Conservation (phyloP, 2,113 vertebrate genomes). For the Gymnobelideus leadbeateri region DNA sequence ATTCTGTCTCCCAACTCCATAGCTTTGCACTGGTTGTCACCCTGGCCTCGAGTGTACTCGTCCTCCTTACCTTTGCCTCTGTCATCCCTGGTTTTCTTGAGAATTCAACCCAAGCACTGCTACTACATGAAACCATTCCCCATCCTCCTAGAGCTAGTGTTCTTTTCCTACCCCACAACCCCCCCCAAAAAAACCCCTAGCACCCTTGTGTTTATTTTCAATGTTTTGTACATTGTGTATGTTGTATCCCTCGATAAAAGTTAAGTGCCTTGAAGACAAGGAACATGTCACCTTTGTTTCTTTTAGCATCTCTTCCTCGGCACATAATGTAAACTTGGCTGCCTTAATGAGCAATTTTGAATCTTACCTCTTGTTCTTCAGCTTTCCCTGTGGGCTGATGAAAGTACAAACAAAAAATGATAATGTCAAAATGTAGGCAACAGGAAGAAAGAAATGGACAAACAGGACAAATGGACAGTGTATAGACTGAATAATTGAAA, state of each 20-base stretch:
- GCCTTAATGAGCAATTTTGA: not conserved
- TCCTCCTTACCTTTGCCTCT: not conserved
- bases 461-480: not conserved
- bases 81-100: not conserved
- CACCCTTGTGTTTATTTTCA: not conserved
- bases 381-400: not conserved
- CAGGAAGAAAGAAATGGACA: not conserved
- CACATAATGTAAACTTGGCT: not conserved
- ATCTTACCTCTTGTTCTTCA: not conserved
- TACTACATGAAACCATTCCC: not conserved
- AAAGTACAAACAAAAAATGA: constrained; percentile 20
- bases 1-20: not conserved
- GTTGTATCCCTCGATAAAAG: not conserved
- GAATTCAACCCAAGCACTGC: not conserved
- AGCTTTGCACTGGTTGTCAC: not conserved
- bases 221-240: not conserved
- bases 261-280: not conserved
- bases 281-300: not conserved
- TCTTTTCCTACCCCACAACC: not conserved
- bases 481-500: constrained; percentile 22
- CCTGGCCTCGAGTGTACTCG: not conserved
- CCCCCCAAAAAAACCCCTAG: too few species aligned
- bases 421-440: constrained; percentile 41
- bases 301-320: not conserved
- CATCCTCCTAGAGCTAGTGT: not conserved